Evolutionary conservation across 2,797 vertebrate species (phyloP).

Genomic region (Sphaeramia orbicularis): DNA sequence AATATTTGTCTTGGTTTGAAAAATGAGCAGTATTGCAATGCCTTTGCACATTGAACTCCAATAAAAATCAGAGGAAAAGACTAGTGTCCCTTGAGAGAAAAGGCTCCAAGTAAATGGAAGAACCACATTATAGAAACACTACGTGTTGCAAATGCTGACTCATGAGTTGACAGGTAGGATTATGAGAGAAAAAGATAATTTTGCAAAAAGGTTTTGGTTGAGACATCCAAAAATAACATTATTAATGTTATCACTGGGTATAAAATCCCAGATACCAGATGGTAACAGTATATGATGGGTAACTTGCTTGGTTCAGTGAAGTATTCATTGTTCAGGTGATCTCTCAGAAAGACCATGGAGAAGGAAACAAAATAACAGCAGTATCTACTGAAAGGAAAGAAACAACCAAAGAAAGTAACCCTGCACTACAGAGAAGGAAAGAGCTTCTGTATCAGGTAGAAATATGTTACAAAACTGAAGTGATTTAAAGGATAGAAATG

Average conservation of each 20-base stretch:
- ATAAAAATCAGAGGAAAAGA: background rate
- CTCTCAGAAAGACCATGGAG: background rate
- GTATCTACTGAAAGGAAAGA: conserved; percentile 15
- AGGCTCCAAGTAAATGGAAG: background rate
- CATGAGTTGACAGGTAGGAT: conserved; percentile 4
- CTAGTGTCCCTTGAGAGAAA: background rate
- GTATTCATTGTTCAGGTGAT: conserved; percentile 3
- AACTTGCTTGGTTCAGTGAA: no score
- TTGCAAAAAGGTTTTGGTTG: no score
- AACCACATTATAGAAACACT: no score
- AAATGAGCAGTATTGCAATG: conserved; percentile 3
- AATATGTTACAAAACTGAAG: no score
- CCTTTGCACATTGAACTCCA: background rate
- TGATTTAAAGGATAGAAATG: no score
- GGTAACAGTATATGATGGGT: no score
- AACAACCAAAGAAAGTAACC: no score
- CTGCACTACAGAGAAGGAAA: conserved; percentile 27
- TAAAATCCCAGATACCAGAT: no score
- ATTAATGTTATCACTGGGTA: no score
- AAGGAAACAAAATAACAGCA: background rate
- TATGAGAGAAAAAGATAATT: no score
- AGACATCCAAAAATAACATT: no score
- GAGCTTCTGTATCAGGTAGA: background rate
- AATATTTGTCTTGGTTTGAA: conserved; percentile 45
- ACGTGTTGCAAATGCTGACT: fast-evolving